These are phyloP conservation scores for Oceanites oceanicus DNA, from an alignment of 2,113 vertebrate species.

Conservation along the genomic window DNA sequence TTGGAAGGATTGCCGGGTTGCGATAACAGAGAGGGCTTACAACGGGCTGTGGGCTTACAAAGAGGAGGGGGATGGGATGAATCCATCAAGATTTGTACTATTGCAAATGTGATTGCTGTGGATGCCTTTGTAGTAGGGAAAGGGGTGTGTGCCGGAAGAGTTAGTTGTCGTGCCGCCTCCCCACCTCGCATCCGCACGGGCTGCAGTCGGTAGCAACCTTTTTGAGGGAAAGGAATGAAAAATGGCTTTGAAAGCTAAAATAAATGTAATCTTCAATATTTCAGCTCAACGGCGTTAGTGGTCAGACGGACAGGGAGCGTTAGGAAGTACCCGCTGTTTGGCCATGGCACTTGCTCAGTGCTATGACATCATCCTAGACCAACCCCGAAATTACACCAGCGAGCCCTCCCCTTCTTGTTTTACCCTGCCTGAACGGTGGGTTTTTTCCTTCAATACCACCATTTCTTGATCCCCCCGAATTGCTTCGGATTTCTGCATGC, in stretches of 20 bases:
- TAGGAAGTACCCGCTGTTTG: conserved; percentile 59
- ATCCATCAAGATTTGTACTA: conserved; percentile 77
- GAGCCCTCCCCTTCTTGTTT: conserved; percentile 66
- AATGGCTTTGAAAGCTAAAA: conserved; percentile 31
- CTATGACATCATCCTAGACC: conserved; percentile 81
- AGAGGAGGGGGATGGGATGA: conserved; percentile 57
- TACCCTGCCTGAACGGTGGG: conserved; percentile 53
- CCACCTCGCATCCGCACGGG: not conserved
- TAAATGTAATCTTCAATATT: conserved; percentile 26
- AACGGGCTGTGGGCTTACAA: conserved; percentile 19
- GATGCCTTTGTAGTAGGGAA: conserved; percentile 83
- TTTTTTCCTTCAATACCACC: conserved; percentile 42
- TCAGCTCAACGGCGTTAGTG: conserved; percentile 58
- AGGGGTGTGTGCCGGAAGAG: conserved; percentile 82
- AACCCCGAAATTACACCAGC: conserved; percentile 75
- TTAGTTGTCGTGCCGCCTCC: conserved; percentile 76
- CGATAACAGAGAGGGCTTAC: conserved; percentile 36
- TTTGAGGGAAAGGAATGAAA: not conserved
- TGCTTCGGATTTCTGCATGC: not conserved
- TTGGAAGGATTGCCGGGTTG: conserved; percentile 55
- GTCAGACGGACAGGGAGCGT: conserved; percentile 71
- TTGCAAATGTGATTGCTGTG: conserved; percentile 80
- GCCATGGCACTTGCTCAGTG: conserved; percentile 73
- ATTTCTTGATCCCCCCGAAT: conserved; percentile 33
- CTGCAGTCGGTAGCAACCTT: not conserved